Evolutionary conservation across 2,797 vertebrate species (phyloP), one percentile per base, ranked within the genome.

Genomic region (Tympanoctomys barrerae): DNA sequence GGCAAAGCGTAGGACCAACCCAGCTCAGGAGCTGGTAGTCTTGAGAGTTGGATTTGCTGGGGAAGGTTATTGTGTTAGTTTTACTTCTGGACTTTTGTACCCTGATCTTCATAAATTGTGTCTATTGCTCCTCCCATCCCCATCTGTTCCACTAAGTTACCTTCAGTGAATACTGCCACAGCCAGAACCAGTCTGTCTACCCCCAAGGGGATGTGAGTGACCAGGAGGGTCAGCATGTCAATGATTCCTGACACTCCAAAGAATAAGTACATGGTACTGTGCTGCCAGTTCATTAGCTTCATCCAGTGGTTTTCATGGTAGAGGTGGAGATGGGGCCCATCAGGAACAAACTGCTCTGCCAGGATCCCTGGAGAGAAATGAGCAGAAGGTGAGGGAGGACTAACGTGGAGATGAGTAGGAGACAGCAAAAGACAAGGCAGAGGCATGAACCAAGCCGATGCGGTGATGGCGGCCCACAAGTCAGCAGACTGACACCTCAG

Each of bases 251-350:
- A 99, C 94, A 99, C 98, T 0, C 99, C 99, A 0, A 98, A 99
- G 98, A 99, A 99, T 39, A 99, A 98, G 97, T 99, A 99, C 99
- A 99, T 99, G 87, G 99, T 99, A 97, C 98, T 98, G 98, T 99
- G 99, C 97, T 99, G 99, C 99, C 99, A 99, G 98, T 99, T 99
- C 99, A 99, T 99, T 89, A 99, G 97, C 98, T 99, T 99, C 22
- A 99, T 98, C 99, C 99, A 99, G 0, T 98, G 88, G 0, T 14
- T 84, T 0, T 80, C 93, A 0, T 98, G 89, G 87, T 98, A 99
- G 52, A 99, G 99, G 93, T 98, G 98, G 79, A 99, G 97, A 79
- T 99, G 99, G 0, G 99, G 99, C 1, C 99, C 99, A 0, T 99
- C 99, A 0, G 99, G 99, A 71, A 99, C 99, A 96, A 99, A 99